A percentile compares a stretch with the other conserved stretches of the same genome.
These are phyloP conservation scores for Syngnathus scovelli DNA, from an alignment of 2,113 vertebrate genomes.

Conservation along the genomic window DNA sequence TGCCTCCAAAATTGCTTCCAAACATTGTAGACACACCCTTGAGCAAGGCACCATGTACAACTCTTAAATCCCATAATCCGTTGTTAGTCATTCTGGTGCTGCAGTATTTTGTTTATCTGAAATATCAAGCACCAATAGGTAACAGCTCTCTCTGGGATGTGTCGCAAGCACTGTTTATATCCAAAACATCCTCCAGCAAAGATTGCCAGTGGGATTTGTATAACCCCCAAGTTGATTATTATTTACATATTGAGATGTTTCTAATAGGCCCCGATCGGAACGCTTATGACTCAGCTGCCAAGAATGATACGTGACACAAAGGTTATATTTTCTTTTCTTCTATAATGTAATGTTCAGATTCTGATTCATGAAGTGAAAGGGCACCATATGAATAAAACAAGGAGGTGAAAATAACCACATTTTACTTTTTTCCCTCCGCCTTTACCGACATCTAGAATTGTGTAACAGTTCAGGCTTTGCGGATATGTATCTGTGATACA, in stretches of 20 bases:
- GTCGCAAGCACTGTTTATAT: not conserved
- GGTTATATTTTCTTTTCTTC: constrained; percentile 33
- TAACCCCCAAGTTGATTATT: too few relatives aligned
- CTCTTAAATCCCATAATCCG: not conserved
- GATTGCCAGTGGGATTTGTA: not conserved
- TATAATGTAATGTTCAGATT: constrained; percentile 37
- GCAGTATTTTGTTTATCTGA: not conserved
- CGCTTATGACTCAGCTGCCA: constrained; percentile 7
- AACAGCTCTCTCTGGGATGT: not conserved
- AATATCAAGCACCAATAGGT: not conserved
- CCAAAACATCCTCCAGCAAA: not conserved
- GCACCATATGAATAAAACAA: constrained; percentile 47
- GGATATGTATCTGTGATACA: constrained; percentile 27
- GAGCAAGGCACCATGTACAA: not conserved
- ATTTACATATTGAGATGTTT: not conserved
- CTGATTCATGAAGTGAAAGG: constrained; percentile 40
- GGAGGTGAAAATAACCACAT: constrained; percentile 38
- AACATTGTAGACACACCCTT: not conserved
- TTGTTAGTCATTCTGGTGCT: not conserved
- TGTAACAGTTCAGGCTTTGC: not conserved
- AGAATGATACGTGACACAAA: constrained; percentile 26
- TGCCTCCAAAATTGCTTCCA: not conserved
- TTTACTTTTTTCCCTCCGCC: not conserved
- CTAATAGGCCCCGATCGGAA: not conserved
- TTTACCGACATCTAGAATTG: constrained; percentile 24